Conservation (phyloP, 2,797 vertebrate genomes). For the Decapterus maruadsi region DNA sequence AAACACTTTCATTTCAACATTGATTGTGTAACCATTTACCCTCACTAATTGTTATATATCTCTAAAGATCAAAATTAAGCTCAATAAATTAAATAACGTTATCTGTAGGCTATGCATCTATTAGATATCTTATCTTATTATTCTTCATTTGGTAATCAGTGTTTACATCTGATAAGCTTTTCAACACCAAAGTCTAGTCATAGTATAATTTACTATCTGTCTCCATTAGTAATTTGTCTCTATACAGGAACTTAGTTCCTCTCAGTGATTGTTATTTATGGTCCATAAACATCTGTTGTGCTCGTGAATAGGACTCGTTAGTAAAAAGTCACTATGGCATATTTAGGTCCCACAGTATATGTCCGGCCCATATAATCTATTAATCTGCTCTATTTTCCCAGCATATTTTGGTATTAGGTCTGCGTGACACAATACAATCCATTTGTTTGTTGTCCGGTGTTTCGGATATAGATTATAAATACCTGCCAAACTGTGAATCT, state of each 20-base stretch:
- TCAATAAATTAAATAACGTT: not conserved
- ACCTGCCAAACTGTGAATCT: not conserved
- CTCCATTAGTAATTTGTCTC: not conserved
- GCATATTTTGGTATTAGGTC: not conserved
- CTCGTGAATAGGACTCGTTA: not conserved
- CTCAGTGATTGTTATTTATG: not conserved
- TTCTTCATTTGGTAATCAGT: not conserved
- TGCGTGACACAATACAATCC: not conserved
- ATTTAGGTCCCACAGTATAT: not conserved
- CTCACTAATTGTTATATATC: not conserved
- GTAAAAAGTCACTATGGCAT: not conserved
- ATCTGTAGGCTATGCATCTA: not conserved
- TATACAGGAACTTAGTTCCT: not conserved
- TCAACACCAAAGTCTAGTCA: not conserved
- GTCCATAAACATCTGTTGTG: not conserved
- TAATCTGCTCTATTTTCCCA: not conserved
- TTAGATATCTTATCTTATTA: too few species aligned
- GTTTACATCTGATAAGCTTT: not conserved
- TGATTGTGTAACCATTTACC: not conserved
- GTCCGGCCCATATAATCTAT: not conserved
- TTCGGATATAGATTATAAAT: not conserved
- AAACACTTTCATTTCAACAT: not conserved
- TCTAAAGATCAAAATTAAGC: not conserved
- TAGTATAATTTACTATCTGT: not conserved
- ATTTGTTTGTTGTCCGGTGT: slow-evolving; percentile 4